Conservation (phyloP, 2,113 vertebrate genomes). For the Sterrhoptilus dennistouni region DNA sequence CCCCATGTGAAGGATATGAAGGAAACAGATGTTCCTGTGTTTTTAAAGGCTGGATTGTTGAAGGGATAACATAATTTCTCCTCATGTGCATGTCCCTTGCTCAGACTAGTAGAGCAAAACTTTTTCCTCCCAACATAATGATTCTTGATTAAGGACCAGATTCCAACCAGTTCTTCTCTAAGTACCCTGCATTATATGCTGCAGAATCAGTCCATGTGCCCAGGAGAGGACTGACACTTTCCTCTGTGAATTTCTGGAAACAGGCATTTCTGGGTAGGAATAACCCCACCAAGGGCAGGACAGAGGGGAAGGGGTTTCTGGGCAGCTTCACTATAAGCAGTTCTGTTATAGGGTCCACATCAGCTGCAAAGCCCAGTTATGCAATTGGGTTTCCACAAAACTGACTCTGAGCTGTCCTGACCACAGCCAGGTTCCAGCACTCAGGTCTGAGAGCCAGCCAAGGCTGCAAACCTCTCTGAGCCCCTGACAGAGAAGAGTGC, state of each 20-base stretch:
- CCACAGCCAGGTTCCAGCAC: neutral
- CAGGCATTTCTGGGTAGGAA: neutral
- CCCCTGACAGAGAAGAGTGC: neutral
- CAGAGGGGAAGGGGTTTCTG: neutral
- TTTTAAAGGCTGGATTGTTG: constrained; percentile 4
- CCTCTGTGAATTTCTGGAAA: neutral
- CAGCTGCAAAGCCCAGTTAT: neutral
- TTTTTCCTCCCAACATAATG: neutral
- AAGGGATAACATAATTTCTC: neutral
- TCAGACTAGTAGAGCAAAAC: neutral
- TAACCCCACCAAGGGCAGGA: neutral
- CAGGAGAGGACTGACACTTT: neutral
- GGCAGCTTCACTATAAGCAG: neutral
- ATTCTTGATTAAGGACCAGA: neutral
- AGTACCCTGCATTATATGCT: neutral
- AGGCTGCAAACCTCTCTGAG: neutral
- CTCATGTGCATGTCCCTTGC: neutral
- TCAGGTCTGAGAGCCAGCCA: neutral
- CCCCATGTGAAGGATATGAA: neutral
- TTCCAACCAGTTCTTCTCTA: neutral
- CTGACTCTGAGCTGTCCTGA: neutral
- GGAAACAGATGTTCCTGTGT: neutral
- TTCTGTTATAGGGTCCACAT: neutral
- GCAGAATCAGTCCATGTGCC: neutral
- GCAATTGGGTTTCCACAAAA: neutral